Conservation (phyloP, 1,140 invertebrate genomes). For the Gryllus bimaculatus region DNA sequence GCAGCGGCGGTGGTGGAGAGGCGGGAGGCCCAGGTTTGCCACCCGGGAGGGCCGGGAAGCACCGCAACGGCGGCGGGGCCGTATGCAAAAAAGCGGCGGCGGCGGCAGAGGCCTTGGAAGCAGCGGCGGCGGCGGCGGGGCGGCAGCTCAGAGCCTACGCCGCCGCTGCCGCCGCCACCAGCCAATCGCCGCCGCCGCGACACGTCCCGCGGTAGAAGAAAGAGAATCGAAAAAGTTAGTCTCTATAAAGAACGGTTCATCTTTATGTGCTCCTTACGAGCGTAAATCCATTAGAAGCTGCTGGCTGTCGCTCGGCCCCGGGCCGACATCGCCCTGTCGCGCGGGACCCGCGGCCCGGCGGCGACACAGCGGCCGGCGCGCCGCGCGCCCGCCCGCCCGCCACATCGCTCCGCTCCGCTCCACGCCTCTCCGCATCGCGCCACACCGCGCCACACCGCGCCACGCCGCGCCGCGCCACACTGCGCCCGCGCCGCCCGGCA, state of each 20-base stretch:
- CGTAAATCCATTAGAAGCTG: slow-evolving; percentile 4
- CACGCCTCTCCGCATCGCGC: no score
- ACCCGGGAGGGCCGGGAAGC: background rate
- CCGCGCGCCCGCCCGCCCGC: no score
- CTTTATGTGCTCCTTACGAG: slow-evolving; percentile 3
- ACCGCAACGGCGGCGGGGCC: background rate
- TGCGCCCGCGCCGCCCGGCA: background rate
- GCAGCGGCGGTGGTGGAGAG: no score
- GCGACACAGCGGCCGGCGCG: background rate
- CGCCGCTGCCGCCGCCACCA: no score
- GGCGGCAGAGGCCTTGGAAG: no score
- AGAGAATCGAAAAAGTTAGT: slow-evolving; percentile 5
- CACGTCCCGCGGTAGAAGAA: background rate
- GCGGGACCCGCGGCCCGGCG: no score
- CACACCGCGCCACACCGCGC: no score
- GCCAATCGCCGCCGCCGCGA: no score
- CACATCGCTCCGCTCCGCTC: no score
- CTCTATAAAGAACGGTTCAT: background rate
- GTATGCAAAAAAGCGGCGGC: background rate
- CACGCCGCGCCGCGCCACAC: no score
- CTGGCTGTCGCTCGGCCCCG: background rate
- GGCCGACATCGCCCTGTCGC: background rate
- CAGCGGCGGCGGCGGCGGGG: no score
- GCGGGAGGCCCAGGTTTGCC: background rate
- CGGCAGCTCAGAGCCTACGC: background rate